phyloP scores from a whole-genome alignment of 2,888 invertebrate genomes.

The Euproctis similis region DNA sequence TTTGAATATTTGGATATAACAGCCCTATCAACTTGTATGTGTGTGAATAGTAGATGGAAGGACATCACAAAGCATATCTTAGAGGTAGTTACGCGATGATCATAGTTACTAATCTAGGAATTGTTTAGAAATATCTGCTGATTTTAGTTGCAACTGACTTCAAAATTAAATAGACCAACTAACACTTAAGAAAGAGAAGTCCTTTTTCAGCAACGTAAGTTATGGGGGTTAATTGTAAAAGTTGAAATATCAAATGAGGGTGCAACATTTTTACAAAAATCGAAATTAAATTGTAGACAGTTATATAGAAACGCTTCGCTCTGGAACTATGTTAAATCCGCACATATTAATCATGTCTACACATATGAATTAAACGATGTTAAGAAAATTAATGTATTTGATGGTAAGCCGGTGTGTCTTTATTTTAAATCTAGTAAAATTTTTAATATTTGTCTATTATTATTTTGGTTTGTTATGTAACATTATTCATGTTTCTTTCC shows the following conservation, averaged over 20 bases:
- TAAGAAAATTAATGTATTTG: constrained; percentile 31
- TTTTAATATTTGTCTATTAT: too few relatives aligned
- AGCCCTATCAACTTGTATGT: constrained; percentile 31
- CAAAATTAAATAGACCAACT: too few relatives aligned
- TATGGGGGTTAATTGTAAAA: constrained; percentile 23
- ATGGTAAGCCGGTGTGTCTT: constrained; percentile 27
- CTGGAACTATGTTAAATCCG: constrained; percentile 30
- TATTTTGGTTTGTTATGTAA: too few relatives aligned
- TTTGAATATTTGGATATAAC: constrained; percentile 27
- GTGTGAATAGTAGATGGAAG: constrained; percentile 36
- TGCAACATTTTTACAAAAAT: constrained; percentile 25
- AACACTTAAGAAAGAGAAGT: too few relatives aligned
- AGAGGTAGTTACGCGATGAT: too few relatives aligned
- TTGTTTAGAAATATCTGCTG: background rate
- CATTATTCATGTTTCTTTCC: too few relatives aligned
- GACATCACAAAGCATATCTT: constrained; percentile 25
- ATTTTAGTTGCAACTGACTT: too few relatives aligned
- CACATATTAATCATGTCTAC: constrained; percentile 13
- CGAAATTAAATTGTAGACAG: constrained; percentile 19
- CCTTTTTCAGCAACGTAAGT: constrained; percentile 7
- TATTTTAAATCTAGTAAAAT: too few relatives aligned
- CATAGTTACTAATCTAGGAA: too few relatives aligned
- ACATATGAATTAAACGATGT: constrained; percentile 11
- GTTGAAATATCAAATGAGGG: constrained; percentile 27
- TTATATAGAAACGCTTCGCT: constrained; percentile 28